Evolutionary conservation across 1,140 invertebrate species (phyloP).

Genomic region (Prorops nasuta): DNA sequence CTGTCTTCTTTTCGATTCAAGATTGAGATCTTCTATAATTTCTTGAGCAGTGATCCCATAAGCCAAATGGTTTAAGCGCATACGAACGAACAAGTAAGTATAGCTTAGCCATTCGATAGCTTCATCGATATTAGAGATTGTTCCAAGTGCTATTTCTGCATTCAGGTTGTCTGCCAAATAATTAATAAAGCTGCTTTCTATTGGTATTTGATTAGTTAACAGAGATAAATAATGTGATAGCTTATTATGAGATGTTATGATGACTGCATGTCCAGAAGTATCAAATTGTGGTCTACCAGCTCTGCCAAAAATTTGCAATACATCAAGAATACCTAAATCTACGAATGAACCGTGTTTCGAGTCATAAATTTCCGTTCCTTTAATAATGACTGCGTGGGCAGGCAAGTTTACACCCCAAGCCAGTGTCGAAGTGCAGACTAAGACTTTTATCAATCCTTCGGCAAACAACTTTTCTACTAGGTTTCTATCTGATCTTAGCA

Average conservation of each 20-base stretch:
- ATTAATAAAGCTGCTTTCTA: slow-evolving; percentile 95
- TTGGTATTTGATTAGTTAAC: slow-evolving; percentile 95
- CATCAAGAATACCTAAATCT: slow-evolving; percentile 95
- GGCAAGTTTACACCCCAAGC: slow-evolving; percentile 99
- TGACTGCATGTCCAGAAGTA: slow-evolving; percentile 88
- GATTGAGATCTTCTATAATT: slow-evolving; percentile 72
- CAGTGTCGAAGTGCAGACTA: slow-evolving; percentile 96
- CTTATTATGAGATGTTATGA: slow-evolving; percentile 93
- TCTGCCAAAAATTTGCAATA: slow-evolving; percentile 98
- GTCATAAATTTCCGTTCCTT: slow-evolving; percentile 97
- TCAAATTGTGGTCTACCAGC: slow-evolving; percentile 95
- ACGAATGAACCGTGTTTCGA: slow-evolving; percentile 92
- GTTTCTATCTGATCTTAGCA: slow-evolving; percentile 80
- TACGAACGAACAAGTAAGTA: slow-evolving; percentile 93
- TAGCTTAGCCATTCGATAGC: slow-evolving; percentile 98
- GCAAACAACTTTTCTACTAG: slow-evolving; percentile 87
- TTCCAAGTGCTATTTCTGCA: slow-evolving; percentile 93
- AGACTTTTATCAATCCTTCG: slow-evolving; percentile 86
- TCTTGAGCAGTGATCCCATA: slow-evolving; percentile 80
- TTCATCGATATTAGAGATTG: slow-evolving; percentile 92
- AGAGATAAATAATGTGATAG: slow-evolving; percentile 91
- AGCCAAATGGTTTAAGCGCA: slow-evolving; percentile 88
- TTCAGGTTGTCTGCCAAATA: slow-evolving; percentile 95
- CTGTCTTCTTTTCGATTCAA: slow-evolving; percentile 72
- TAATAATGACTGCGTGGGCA: slow-evolving; percentile 96